These are phyloP conservation scores for Acrobasis repandana DNA, from an alignment of 2,888 invertebrate genomes.

Conservation along the genomic window DNA sequence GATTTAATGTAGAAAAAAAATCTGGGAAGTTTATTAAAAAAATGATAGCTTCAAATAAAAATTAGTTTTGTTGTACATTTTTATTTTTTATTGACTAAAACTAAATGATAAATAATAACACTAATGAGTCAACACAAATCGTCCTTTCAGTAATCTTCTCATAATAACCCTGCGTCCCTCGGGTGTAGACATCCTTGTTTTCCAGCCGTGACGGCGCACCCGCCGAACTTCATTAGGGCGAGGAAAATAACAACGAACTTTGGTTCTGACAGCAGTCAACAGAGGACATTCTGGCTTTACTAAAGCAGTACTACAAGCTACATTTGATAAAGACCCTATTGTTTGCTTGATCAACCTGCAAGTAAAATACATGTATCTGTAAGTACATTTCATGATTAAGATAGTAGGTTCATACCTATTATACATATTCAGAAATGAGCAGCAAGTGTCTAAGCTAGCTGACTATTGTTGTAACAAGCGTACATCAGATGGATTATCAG, in stretches of 20 bases:
- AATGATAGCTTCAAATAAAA: constrained; percentile 46
- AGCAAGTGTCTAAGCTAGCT: no score
- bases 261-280: constrained; percentile 63
- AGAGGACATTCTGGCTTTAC: constrained; percentile 59
- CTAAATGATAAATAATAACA: constrained; percentile 17
- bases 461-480: no score
- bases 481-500: no score
- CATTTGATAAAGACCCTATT: constrained; percentile 38
- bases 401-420: no score
- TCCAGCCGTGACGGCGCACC: constrained; percentile 88
- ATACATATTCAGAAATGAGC: no score
- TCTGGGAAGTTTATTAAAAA: constrained; percentile 33
- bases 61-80: constrained; percentile 33
- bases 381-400: no score
- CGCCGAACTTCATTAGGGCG: constrained; percentile 88
- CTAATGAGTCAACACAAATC: constrained; percentile 86
- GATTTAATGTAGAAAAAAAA: constrained; percentile 45
- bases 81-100: constrained; percentile 24
- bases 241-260: constrained; percentile 88
- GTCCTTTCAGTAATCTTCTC: constrained; percentile 89
- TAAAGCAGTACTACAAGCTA: constrained; percentile 44
- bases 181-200: constrained; percentile 86
- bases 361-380: constrained; percentile 19
- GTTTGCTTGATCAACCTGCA: constrained; percentile 60
- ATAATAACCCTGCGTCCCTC: constrained; percentile 87